These are phyloP conservation scores for Heterotis niloticus DNA, from an alignment of 2,113 vertebrate species.

Conservation along the genomic window DNA sequence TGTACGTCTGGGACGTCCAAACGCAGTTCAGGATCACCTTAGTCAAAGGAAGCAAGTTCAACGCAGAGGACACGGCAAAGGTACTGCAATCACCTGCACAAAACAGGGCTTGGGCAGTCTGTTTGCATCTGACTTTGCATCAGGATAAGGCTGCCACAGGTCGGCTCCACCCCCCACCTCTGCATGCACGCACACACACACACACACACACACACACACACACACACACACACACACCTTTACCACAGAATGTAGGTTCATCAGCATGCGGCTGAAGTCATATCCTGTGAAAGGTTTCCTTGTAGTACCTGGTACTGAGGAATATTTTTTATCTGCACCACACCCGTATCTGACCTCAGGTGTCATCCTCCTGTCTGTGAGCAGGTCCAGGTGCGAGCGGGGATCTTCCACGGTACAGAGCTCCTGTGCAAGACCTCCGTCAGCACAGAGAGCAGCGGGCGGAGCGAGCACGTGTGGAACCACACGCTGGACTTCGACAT, in stretches of 20 bases:
- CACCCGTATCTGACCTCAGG: background rate
- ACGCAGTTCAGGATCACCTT: slow-evolving; percentile 80
- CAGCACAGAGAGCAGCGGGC: slow-evolving; percentile 84
- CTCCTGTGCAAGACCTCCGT: slow-evolving; percentile 86
- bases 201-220: background rate
- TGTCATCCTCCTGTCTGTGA: slow-evolving; percentile 16
- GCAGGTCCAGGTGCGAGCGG: slow-evolving; percentile 91
- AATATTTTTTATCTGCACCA: background rate
- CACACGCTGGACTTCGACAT: slow-evolving; percentile 89
- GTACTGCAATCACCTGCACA: slow-evolving; percentile 66
- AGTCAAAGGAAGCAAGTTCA: slow-evolving; percentile 86
- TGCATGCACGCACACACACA: background rate
- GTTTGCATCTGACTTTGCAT: no score
- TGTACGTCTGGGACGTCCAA: slow-evolving; percentile 82
- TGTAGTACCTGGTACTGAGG: background rate
- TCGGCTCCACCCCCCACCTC: background rate
- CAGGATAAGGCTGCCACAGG: no score
- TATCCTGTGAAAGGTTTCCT: background rate
- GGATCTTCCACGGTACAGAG: slow-evolving; percentile 95
- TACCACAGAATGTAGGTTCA: background rate
- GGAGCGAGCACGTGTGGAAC: slow-evolving; percentile 85
- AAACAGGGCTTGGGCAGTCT: no score
- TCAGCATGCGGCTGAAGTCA: background rate
- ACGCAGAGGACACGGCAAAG: slow-evolving; percentile 92
- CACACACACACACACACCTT: background rate